Base-by-base conservation (phyloP, 1,140 invertebrate genomes). In the Cydia strobilella region DNA sequence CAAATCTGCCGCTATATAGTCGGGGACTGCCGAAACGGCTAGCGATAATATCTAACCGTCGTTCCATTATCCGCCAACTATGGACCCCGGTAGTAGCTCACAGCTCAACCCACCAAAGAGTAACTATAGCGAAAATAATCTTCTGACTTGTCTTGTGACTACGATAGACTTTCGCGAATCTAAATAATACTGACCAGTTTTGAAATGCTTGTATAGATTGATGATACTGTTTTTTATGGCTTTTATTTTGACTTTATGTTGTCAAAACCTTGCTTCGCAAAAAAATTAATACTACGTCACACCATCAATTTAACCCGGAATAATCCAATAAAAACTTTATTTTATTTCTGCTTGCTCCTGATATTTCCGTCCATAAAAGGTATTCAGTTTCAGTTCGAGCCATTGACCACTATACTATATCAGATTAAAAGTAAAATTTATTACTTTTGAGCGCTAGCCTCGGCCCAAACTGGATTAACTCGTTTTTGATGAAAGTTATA, bases 381-480 rank as follows among this genome's bases (percentile, higher is more conserved):
- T 73, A 73, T 73, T 54, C 20, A 31, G 72, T 73, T 73, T 73
- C 72, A 73, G 48, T 73, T 31, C 72, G 27, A 73, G 48, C 72
- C 72, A 73, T 73, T 73, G 72, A 39, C 72, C 72, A 73, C 65
- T 42, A 45, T 12, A 23, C 48, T 73, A 48, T 73, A 73, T 73
- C 72, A 73, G 72, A 73, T 73, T 73, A 73, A 73, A 54, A 73
- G 72, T 54, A 25, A 73, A 73, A 73, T 73, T 73, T 73, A 73
- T 73, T 73, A 51, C 72, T 54, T 73, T 73, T 73, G 72, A 31
- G 27, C 72, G 51, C 72, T 6, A 73, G 51, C 48, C 27, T 27
- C 72, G 51, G 51, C 45, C 48, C 12, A 73, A 73, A 73, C 42
- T 73, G 72, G 48, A 73, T 73, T 73, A 73, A 51, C 42, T 15